Percentiles rank a stretch among this genome's conserved stretches.
Conservation (phyloP, 2,797 vertebrate species). For the Lepus townsendii region DNA sequence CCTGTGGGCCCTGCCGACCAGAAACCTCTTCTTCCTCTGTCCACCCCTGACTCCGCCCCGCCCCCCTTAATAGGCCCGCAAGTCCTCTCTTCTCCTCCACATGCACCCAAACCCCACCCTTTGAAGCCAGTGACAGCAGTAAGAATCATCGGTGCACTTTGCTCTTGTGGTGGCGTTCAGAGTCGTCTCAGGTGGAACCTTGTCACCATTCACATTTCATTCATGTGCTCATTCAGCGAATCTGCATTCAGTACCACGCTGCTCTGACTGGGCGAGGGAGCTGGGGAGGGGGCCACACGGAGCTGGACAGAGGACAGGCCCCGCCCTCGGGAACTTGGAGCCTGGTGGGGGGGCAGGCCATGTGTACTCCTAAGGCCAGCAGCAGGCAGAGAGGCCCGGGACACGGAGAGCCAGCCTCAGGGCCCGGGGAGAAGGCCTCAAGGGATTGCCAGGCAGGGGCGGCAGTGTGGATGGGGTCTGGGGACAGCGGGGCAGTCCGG, state of each 20-base stretch:
- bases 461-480: not conserved
- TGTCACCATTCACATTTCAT: conserved; percentile 85
- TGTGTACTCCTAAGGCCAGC: not conserved
- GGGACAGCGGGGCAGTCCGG: not conserved
- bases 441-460: not conserved
- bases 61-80: not conserved
- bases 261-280: conserved; percentile 31
- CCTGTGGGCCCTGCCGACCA: not conserved
- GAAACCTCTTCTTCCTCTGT: conserved; percentile 6
- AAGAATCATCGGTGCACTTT: not conserved
- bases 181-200: conserved; percentile 67
- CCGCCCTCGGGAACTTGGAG: not conserved
- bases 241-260: conserved; percentile 58
- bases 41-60: not conserved
- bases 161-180: conserved; percentile 57
- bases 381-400: not conserved
- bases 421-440: not conserved
- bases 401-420: not conserved
- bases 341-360: not conserved
- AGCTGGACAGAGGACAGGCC: not conserved
- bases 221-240: conserved; percentile 81
- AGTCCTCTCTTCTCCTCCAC: not conserved
- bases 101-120: not conserved
- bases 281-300: not conserved
- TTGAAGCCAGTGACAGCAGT: not conserved